Conservation (phyloP, 2,797 vertebrate genomes). For the Pseudopleuronectes americanus region DNA sequence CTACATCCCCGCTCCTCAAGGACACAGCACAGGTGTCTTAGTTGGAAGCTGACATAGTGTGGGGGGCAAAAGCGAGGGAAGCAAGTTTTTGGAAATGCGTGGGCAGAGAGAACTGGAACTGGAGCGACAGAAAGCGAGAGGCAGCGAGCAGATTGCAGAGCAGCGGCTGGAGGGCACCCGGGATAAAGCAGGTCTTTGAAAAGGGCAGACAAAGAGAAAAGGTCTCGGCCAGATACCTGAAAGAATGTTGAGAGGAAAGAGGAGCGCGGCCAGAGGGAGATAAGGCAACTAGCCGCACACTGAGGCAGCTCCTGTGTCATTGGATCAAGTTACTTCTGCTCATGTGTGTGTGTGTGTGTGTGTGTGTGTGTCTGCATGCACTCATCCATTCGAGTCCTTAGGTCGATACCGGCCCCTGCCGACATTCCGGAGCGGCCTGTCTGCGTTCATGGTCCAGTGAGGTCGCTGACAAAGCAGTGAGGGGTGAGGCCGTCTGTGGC, state of each 20-base stretch:
- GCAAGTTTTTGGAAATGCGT: conserved; percentile 53
- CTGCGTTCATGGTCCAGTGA: conserved; percentile 82
- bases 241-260: conserved; percentile 85
- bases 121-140: conserved; percentile 23
- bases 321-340: conserved; percentile 76
- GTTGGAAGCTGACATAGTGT: conserved; percentile 15
- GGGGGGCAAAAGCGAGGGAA: conserved; percentile 31
- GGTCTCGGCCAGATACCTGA: conserved; percentile 84
- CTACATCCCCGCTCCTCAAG: conserved; percentile 10
- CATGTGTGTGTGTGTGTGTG: neutral
- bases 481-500: conserved; percentile 70
- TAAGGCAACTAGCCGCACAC: conserved; percentile 83
- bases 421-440: conserved; percentile 80
- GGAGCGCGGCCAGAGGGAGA: conserved; percentile 79
- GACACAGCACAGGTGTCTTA: conserved; percentile 61
- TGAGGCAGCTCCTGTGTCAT: conserved; percentile 78
- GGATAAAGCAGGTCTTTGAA: conserved; percentile 83
- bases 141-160: conserved; percentile 59
- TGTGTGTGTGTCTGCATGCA: conserved; percentile 42
- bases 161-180: conserved; percentile 66
- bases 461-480: conserved; percentile 80
- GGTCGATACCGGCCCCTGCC: conserved; percentile 66
- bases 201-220: conserved; percentile 84
- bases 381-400: conserved; percentile 64
- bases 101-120: conserved; percentile 45